Percentiles rank a stretch among this genome's conserved stretches.
These are phyloP conservation scores for Manis javanica DNA, from an alignment of 2,797 vertebrate genomes.

Conservation along the genomic window DNA sequence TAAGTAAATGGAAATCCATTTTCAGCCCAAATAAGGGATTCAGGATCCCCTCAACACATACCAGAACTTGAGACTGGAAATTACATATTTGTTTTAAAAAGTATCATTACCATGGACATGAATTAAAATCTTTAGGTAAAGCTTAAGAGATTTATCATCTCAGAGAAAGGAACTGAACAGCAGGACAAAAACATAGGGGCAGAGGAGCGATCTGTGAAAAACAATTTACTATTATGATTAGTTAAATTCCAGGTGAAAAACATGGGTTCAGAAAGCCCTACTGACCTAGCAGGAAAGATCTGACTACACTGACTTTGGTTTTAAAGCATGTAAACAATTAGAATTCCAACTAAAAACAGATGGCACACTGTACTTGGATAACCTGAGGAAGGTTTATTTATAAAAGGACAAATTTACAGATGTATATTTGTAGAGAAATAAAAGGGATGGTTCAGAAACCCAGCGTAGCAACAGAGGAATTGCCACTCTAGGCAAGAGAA, in stretches of 20 bases:
- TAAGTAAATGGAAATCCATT: not conserved
- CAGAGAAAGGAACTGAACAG: not conserved
- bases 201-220: too few species aligned
- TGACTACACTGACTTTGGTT: not conserved
- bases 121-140: not conserved
- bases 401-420: not conserved
- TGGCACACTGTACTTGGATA: not conserved
- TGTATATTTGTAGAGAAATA: not conserved
- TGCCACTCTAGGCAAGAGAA: not conserved
- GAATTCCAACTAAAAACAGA: conserved; percentile 45
- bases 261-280: not conserved
- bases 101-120: not conserved
- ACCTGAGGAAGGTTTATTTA: not conserved
- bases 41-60: not conserved
- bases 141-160: not conserved
- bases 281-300: not conserved
- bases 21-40: not conserved
- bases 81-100: not conserved
- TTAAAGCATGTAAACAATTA: not conserved
- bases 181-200: not conserved
- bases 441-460: not conserved
- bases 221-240: not conserved
- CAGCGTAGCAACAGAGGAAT: not conserved
- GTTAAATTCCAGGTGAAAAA: not conserved
- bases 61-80: not conserved